These are phyloP conservation scores for Philypnodon macrostomus DNA, from an alignment of 2,797 vertebrate genomes.

Conservation along the genomic window DNA sequence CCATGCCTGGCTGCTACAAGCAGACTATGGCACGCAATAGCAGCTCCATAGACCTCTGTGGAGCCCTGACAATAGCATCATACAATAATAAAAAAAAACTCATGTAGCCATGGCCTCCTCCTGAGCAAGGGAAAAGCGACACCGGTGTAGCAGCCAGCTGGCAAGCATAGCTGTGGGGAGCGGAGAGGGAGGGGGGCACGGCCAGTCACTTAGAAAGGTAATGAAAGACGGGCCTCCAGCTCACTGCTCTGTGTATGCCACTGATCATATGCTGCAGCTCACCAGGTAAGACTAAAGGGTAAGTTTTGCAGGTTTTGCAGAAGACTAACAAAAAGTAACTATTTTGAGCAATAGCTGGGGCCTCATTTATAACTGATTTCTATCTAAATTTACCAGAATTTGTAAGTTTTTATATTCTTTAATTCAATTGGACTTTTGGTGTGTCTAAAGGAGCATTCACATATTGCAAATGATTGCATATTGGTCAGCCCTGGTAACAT, in stretches of 20 bases:
- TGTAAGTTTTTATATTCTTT: too few relatives aligned
- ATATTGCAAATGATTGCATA: too few relatives aligned
- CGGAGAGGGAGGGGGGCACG: slow-evolving; percentile 45
- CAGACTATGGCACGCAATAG: slow-evolving; percentile 26
- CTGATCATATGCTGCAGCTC: slow-evolving; percentile 27
- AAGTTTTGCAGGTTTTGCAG: too few relatives aligned
- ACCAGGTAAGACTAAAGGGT: too few relatives aligned
- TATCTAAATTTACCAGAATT: too few relatives aligned
- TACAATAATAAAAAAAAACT: slow-evolving; percentile 43
- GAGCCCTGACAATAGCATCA: slow-evolving; percentile 28
- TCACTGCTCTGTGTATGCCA: slow-evolving; percentile 35
- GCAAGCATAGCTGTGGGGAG: slow-evolving; percentile 40
- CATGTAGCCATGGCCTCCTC: slow-evolving; percentile 34
- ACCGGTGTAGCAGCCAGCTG: slow-evolving; percentile 70
- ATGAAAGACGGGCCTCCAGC: slow-evolving; percentile 70
- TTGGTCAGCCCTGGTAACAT: too few relatives aligned
- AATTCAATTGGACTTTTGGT: too few relatives aligned
- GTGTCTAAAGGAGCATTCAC: too few relatives aligned
- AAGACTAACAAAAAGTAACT: too few relatives aligned
- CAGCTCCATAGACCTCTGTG: slow-evolving; percentile 26
- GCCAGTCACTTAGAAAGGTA: slow-evolving; percentile 71
- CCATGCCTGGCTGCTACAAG: slow-evolving; percentile 67
- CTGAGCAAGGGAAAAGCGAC: slow-evolving; percentile 69
- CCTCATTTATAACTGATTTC: too few relatives aligned
- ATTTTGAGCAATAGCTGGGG: too few relatives aligned